A percentile compares a stretch with the other conserved stretches of the same genome.
phyloP scores from a whole-genome alignment of 2,113 vertebrate genomes.

The Trachemys scripta region DNA sequence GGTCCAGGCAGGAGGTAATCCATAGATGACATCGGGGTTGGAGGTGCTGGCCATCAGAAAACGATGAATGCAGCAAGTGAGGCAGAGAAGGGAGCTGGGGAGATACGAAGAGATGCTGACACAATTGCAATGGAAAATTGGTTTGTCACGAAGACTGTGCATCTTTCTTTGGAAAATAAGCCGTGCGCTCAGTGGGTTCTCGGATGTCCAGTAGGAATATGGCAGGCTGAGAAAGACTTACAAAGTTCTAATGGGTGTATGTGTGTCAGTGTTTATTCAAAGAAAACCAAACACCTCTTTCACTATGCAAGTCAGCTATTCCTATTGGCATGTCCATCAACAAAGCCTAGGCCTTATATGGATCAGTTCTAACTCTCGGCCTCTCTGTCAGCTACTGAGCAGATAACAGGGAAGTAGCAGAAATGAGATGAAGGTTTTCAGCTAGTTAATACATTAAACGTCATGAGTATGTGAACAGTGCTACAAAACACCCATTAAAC shows the following conservation, averaged over 20 bases:
- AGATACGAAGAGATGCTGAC: background rate
- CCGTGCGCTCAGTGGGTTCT: fast-evolving
- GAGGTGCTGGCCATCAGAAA: background rate
- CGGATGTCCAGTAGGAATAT: background rate
- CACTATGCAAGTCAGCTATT: background rate
- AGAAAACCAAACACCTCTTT: background rate
- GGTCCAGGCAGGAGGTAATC: background rate
- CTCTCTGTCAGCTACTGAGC: background rate
- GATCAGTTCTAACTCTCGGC: fast-evolving
- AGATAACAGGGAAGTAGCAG: background rate
- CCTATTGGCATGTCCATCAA: fast-evolving
- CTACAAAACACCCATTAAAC: background rate
- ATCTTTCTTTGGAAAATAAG: constrained; percentile 18
- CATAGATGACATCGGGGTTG: background rate
- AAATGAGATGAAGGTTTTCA: background rate
- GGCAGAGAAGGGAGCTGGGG: fast-evolving
- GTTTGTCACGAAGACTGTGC: background rate
- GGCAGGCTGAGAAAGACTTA: background rate
- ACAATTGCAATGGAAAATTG: background rate
- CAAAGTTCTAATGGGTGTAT: background rate
- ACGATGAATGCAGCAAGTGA: background rate
- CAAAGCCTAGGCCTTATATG: background rate
- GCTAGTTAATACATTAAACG: background rate
- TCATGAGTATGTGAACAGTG: background rate
- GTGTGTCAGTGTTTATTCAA: fast-evolving